These are phyloP conservation scores for Guaruba guarouba DNA, from an alignment of 2,113 vertebrate genomes.

Conservation along the genomic window DNA sequence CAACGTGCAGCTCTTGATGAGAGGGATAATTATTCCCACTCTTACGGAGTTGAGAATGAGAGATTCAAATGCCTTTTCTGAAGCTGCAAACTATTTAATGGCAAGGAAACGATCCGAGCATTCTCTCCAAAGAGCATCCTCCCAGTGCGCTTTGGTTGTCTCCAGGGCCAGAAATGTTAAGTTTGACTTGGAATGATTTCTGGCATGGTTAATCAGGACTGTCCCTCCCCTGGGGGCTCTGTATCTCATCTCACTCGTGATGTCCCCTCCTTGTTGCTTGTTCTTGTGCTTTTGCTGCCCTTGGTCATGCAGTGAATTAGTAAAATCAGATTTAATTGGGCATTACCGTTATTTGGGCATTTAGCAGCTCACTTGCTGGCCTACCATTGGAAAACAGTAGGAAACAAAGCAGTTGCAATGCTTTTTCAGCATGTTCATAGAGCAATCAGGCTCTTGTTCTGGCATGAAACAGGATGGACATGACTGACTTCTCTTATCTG, in stretches of 20 bases:
- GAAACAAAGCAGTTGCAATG: neutral
- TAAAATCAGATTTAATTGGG: neutral
- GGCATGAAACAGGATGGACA: neutral
- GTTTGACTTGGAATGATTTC: neutral
- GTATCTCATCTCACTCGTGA: rapidly evolving
- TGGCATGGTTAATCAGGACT: neutral
- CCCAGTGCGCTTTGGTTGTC: rapidly evolving
- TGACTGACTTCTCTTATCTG: neutral
- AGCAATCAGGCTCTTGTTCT: neutral
- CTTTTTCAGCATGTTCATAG: neutral
- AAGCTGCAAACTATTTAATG: neutral
- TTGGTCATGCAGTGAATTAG: neutral
- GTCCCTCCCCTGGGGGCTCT: neutral
- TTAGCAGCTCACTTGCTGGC: rapidly evolving
- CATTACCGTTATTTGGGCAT: neutral
- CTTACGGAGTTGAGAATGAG: neutral
- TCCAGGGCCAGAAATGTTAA: neutral
- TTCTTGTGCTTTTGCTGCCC: neutral
- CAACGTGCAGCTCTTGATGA: neutral
- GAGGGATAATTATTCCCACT: neutral
- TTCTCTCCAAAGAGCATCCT: neutral
- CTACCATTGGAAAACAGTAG: neutral
- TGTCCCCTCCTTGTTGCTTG: rapidly evolving
- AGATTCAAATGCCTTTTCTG: neutral
- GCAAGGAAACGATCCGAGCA: neutral